phyloP scores from a whole-genome alignment of 92 coral and sea anemone genomes.

The Umimayanthus kanabou region DNA sequence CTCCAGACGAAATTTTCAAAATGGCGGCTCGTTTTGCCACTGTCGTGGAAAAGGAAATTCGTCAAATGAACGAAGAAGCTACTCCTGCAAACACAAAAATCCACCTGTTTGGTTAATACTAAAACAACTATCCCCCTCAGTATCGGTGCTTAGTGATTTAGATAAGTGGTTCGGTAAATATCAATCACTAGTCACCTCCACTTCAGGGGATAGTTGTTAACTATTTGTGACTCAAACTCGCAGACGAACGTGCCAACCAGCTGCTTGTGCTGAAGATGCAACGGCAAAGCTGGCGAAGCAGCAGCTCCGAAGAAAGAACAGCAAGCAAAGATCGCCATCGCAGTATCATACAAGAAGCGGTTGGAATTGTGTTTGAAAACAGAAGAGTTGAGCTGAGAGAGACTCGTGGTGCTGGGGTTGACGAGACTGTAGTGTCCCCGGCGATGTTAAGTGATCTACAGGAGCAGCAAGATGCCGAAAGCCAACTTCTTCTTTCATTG shows the following conservation, averaged over 20 bases:
- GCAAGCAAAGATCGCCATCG: constrained; percentile 76
- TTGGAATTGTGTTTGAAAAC: constrained; percentile 82
- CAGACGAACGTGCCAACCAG: constrained; percentile 95
- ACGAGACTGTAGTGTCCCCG: constrained; percentile 69
- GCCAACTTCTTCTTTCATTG: constrained; percentile 65
- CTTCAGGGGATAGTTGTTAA: too few relatives aligned
- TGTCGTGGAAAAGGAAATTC: too few relatives aligned
- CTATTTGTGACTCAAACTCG: neutral
- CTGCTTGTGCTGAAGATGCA: constrained; percentile 86
- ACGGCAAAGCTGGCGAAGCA: constrained; percentile 91
- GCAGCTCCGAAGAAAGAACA: constrained; percentile 73
- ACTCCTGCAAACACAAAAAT: too few relatives aligned
- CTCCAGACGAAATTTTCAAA: too few relatives aligned
- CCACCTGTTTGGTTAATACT: too few relatives aligned
- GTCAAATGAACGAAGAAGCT: too few relatives aligned
- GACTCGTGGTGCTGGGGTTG: constrained; percentile 59
- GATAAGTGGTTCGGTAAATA: too few relatives aligned
- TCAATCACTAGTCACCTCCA: too few relatives aligned
- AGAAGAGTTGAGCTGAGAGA: constrained; percentile 74
- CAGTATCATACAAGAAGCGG: constrained; percentile 86
- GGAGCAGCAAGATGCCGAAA: constrained; percentile 84
- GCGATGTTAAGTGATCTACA: constrained; percentile 85
- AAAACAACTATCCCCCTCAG: too few relatives aligned
- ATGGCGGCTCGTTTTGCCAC: too few relatives aligned
- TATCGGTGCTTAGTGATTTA: too few relatives aligned